Evolutionary conservation across 2,113 vertebrate species (phyloP), one percentile per base, ranked within the genome.

Genomic region (Arizona elegans): DNA sequence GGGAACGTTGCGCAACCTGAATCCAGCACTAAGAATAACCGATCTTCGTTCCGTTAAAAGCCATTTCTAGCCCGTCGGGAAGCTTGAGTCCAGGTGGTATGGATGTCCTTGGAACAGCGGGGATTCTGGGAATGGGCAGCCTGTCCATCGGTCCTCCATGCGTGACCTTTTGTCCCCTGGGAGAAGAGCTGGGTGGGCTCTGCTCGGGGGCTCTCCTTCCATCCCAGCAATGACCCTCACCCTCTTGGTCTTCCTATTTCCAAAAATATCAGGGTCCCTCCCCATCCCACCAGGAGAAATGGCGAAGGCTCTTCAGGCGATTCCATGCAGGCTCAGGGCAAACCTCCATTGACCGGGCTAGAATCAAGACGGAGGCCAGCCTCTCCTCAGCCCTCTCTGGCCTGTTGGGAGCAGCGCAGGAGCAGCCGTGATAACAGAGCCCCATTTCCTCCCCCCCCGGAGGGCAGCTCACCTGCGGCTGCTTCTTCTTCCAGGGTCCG

Each of bases 71-170:
- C 65, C 65, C 26, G 0, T 8, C 5, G 5, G 1, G 13, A 75
- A 75, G n/a, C n/a, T 17, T 7, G 59, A 10, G 10, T 0, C 13
- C 13, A 3, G 1, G 13, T 2, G 13, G 29, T 2, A 13, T 17
- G 29, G 65, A 8, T 75, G 65, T 3, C 8, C 29, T n/a, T 2
- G 29, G 65, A 13, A 5, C 65, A 6, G 29, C 13, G 29, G 65
- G 29, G 29, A 13, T n/a, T 15, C 29, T 75, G 29, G 29, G n/a
- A n/a, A 70, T 5, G 0, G 65, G 5, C 29, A 15, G 29, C 65
- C 65, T n/a, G 5, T 33, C 65, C 65, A 1, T 65, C 26, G 1
- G 59, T 29, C 9, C 26, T 12, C 59, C 5, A 3, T 5, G 1
- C 13, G 12, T 0, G 26, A 17, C 2, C 65, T n/a, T 70, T 33